Percentiles rank a stretch among this genome's conserved stretches.
Conservation (phyloP, 2,797 vertebrate genomes). For the Macropodus opercularis region DNA sequence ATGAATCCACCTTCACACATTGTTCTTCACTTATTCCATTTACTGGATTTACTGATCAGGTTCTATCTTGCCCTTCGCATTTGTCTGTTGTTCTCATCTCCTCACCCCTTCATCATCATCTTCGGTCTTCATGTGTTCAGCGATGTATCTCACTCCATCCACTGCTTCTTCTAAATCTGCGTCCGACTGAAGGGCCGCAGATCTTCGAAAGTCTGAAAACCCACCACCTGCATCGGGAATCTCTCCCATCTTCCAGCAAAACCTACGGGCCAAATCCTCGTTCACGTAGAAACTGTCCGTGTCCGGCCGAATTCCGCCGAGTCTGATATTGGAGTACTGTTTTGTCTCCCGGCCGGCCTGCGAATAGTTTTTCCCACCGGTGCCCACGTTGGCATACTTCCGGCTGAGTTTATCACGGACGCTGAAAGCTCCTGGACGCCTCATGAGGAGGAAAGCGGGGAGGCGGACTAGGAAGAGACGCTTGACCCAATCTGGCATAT, state of each 20-base stretch:
- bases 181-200: slow-evolving; percentile 65
- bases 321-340: slow-evolving; percentile 60
- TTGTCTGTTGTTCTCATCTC: background rate
- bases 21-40: no score
- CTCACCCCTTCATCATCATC: slow-evolving; percentile 84
- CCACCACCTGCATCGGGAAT: slow-evolving; percentile 64
- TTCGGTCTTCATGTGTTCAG: slow-evolving; percentile 84
- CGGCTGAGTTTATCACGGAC: slow-evolving; percentile 66
- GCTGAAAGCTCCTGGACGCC: slow-evolving; percentile 74
- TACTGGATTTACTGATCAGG: slow-evolving; percentile 2
- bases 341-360: slow-evolving; percentile 39
- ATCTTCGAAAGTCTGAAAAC: slow-evolving; percentile 69
- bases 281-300: slow-evolving; percentile 70
- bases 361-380: slow-evolving; percentile 15
- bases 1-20: no score
- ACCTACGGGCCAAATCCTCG: slow-evolving; percentile 70
- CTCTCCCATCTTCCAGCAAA: slow-evolving; percentile 73
- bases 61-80: slow-evolving; percentile 2
- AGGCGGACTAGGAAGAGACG: slow-evolving; percentile 79
- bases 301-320: slow-evolving; percentile 60
- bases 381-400: slow-evolving; percentile 52
- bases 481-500: slow-evolving; percentile 85
- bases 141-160: slow-evolving; percentile 82
- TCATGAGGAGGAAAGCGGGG: slow-evolving; percentile 82
- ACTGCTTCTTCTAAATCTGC: slow-evolving; percentile 81